Conservation (phyloP, 2,113 vertebrate species). For the Conger conger region DNA sequence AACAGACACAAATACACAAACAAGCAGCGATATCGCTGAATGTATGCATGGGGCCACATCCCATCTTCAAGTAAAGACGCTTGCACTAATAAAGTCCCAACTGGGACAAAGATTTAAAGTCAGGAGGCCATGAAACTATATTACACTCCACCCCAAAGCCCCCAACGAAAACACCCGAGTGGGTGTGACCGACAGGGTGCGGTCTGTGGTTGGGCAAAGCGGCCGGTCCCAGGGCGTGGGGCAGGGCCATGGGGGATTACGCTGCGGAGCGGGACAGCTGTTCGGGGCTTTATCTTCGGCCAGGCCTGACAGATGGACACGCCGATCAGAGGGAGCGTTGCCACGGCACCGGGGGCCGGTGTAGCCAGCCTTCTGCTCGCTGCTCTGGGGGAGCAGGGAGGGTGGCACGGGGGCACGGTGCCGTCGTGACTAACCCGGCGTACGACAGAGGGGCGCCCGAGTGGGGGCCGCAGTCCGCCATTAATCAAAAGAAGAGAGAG, state of each 20-base stretch:
- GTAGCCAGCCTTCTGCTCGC: constrained; percentile 61
- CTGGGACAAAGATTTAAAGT: neutral
- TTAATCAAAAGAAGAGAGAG: neutral
- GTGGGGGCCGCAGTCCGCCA: neutral
- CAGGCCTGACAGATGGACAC: constrained; percentile 77
- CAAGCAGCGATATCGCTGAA: too few species aligned
- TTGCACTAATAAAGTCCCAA: neutral
- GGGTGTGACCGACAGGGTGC: neutral
- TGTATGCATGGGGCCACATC: too few species aligned
- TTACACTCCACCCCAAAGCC: neutral
- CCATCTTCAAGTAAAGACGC: too few species aligned
- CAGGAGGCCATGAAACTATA: too few species aligned
- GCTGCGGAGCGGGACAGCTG: constrained; percentile 51
- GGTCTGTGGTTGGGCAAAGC: constrained; percentile 25
- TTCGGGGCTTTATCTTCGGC: constrained; percentile 59
- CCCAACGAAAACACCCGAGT: neutral
- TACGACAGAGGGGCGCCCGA: constrained; percentile 9
- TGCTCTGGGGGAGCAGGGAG: constrained; percentile 23
- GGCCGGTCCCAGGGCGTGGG: constrained; percentile 52
- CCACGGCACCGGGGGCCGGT: constrained; percentile 54
- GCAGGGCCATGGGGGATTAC: constrained; percentile 44
- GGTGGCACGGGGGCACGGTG: constrained; percentile 19
- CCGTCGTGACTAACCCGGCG: constrained; percentile 30
- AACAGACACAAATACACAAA: too few species aligned
- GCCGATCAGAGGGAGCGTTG: constrained; percentile 64